Percentiles rank a stretch among this genome's conserved stretches.
Evolutionary conservation across 2,888 invertebrate species (phyloP).

Genomic region (Amiota mariae): DNA sequence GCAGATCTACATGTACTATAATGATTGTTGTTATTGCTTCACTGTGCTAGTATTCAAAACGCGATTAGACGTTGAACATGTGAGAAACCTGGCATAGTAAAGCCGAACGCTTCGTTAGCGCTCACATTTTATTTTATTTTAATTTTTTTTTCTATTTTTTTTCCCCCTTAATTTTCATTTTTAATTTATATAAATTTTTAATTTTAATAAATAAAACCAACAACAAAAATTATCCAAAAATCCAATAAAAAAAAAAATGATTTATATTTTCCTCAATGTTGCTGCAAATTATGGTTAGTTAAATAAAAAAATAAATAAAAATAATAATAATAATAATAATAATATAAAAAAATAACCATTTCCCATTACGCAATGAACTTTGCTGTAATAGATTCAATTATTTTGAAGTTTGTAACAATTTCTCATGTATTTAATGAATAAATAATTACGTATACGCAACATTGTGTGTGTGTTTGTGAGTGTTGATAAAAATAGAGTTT

Average conservation of each 20-base stretch:
- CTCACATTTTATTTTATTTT: conserved; percentile 42
- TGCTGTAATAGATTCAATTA: too few relatives aligned
- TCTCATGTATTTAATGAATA: too few relatives aligned
- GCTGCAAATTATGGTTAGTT: conserved; percentile 73
- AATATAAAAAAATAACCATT: too few relatives aligned
- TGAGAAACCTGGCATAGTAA: conserved; percentile 51
- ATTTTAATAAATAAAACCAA: conserved; percentile 25
- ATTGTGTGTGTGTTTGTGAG: too few relatives aligned
- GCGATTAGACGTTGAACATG: conserved; percentile 73
- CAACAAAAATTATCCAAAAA: too few relatives aligned
- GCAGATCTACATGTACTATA: background rate
- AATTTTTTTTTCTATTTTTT: conserved; percentile 40
- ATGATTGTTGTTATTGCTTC: conserved; percentile 35
- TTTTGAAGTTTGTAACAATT: too few relatives aligned
- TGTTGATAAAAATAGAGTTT: too few relatives aligned
- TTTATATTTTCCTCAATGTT: conserved; percentile 72
- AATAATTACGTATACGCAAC: too few relatives aligned
- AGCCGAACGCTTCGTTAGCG: conserved; percentile 40
- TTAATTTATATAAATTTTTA: conserved; percentile 32
- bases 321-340: too few relatives aligned
- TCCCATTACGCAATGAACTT: too few relatives aligned
- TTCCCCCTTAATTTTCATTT: conserved; percentile 39
- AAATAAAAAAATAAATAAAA: background rate
- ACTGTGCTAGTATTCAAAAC: conserved; percentile 67
- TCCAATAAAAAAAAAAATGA: conserved; percentile 55